Conservation (phyloP, 2,113 vertebrate species). For the Pithys albifrons region DNA sequence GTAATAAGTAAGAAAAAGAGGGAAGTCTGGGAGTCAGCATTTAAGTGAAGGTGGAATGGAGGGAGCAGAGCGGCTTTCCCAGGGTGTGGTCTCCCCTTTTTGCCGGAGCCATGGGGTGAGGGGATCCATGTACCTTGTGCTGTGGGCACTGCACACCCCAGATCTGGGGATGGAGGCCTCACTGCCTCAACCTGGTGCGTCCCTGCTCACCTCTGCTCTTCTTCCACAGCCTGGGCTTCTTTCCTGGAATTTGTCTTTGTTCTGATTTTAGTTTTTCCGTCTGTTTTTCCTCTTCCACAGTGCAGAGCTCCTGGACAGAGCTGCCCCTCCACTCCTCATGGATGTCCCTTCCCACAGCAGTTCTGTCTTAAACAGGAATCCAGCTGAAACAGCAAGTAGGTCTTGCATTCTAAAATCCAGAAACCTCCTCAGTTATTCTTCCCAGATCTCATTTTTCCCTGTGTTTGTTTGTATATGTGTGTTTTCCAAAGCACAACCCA, state of each 20-base stretch:
- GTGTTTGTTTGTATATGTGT: neutral
- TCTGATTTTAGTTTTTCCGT: neutral
- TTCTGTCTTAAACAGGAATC: neutral
- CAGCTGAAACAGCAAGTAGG: neutral
- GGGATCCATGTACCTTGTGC: neutral
- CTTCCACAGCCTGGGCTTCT: neutral
- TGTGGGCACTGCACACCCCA: neutral
- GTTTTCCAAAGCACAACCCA: neutral
- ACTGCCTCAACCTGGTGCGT: fast-evolving
- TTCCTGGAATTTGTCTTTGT: neutral
- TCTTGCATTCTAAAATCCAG: neutral
- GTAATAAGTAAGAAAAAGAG: no score
- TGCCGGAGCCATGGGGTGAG: fast-evolving
- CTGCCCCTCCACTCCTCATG: neutral
- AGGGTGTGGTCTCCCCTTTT: neutral
- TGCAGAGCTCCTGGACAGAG: neutral
- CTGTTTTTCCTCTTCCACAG: neutral
- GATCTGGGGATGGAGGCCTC: neutral
- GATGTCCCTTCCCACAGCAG: neutral
- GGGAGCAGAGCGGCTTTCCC: neutral
- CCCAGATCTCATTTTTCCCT: neutral
- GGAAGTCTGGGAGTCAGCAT: neutral
- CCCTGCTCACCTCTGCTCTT: neutral
- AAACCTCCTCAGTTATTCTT: neutral
- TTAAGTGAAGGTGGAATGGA: neutral